Evolutionary conservation across 2,113 vertebrate genomes (phyloP).

Genomic region (Rhabdomys dilectus): DNA sequence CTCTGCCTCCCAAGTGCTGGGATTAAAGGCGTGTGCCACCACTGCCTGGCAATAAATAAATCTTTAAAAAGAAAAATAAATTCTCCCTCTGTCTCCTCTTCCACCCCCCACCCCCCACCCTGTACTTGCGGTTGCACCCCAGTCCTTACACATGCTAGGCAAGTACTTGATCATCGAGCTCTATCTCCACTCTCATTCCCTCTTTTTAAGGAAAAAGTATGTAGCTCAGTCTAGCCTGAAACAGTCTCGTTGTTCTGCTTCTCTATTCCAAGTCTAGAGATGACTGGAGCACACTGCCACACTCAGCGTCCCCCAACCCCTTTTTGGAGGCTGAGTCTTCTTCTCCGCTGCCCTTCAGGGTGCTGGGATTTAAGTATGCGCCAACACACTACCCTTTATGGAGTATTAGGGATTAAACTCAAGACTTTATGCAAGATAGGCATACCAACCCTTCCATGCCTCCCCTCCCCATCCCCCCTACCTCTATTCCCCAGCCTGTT

Average conservation of each 20-base stretch:
- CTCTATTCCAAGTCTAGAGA: neutral
- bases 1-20: too few relatives aligned
- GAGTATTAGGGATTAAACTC: neutral
- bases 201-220: neutral
- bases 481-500: neutral
- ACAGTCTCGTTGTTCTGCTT: neutral
- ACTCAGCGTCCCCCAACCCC: neutral
- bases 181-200: too few relatives aligned
- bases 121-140: neutral
- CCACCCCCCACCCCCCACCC: fast-evolving
- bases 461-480: neutral
- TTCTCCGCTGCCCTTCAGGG: neutral
- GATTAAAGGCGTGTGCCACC: too few relatives aligned
- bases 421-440: neutral
- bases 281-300: neutral
- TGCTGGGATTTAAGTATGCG: too few relatives aligned
- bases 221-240: neutral
- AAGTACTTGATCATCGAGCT: neutral
- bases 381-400: too few relatives aligned
- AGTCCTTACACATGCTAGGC: neutral
- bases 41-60: too few relatives aligned
- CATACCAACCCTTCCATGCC: neutral
- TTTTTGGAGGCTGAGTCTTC: neutral
- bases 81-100: neutral
- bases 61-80: neutral